Evolutionary conservation across 2,797 vertebrate species (phyloP), one percentile per base, ranked within the genome.

Genomic region (Tragelaphus oryx): DNA sequence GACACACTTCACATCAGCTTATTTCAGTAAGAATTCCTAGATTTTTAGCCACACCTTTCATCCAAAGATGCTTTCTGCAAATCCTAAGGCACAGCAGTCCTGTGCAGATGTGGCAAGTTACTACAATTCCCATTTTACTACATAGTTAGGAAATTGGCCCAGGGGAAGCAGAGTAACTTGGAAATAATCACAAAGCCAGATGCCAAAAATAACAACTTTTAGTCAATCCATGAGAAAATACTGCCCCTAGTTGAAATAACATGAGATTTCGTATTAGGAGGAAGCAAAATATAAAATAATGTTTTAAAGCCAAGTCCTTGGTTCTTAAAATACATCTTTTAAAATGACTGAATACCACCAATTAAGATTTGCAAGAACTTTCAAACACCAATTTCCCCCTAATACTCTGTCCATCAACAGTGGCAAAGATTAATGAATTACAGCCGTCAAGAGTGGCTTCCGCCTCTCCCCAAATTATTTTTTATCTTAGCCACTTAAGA

Each of bases 191-290:
- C 93, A 94, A 96, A 97, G 75, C 26, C 87, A 93, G 71, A 93
- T 48, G 97, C 97, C 97, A 98, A 97, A 97, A 97, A 97, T 96
- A 97, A 98, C 97, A 98, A 96, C 93, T 97, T 97, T 92, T 89
- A 96, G 94, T 95, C 87, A 94, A 86, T 92, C 95, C 94, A 96
- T 97, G 97, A 97, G 97, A 97, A 98, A 97, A 96, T 92, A 95
- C 96, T 97, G 96, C 95, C 97, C 93, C 96, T 96, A 97, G 91
- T 95, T 96, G 94, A 96, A 95, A 97, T 91, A 97, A 97, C 91
- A 96, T 90, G 84, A 97, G 96, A 93, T 96, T 92, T 89, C 92
- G 28, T 95, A 96, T 86, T 89, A 92, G 55, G 65, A 96, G 84
- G 85, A 97, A 76, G 71, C 85, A 95, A 96, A 95, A 95, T 89